Evolutionary conservation across 2,797 vertebrate species (phyloP).

Genomic region (Myotis pilosus): DNA sequence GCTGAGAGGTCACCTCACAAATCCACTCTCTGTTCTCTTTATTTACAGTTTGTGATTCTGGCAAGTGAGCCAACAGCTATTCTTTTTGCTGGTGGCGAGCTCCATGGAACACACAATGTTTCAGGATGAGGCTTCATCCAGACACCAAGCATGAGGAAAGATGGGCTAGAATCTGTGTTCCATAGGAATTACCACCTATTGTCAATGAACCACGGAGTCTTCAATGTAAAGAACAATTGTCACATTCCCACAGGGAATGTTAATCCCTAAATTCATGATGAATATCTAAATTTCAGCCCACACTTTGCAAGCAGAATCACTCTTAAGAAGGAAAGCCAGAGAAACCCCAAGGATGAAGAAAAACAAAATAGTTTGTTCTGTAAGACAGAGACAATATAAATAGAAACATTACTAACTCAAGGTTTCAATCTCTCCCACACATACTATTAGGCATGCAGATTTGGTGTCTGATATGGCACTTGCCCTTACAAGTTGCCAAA

Average conservation of each 20-base stretch:
- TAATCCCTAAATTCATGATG: not conserved
- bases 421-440: not conserved
- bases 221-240: not conserved
- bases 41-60: not conserved
- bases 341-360: not conserved
- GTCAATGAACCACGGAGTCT: not conserved
- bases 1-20: not conserved
- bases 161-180: not conserved
- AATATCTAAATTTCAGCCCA: not conserved
- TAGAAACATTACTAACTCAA: slow-evolving; percentile 28
- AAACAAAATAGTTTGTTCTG: slow-evolving; percentile 5
- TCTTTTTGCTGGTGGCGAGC: not conserved
- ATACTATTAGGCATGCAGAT: not conserved
- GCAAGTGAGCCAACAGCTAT: not conserved
- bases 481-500: slow-evolving; percentile 13
- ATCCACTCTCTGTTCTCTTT: not conserved
- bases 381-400: slow-evolving; percentile 25
- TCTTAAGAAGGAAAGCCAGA: slow-evolving; percentile 9
- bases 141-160: not conserved
- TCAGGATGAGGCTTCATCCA: not conserved
- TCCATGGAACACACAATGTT: not conserved
- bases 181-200: not conserved
- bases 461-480: not conserved
- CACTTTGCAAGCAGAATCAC: slow-evolving; percentile 18
- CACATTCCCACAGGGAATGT: not conserved